Evolutionary conservation across 2,888 invertebrate species (phyloP).

Genomic region (Apamea anceps): DNA sequence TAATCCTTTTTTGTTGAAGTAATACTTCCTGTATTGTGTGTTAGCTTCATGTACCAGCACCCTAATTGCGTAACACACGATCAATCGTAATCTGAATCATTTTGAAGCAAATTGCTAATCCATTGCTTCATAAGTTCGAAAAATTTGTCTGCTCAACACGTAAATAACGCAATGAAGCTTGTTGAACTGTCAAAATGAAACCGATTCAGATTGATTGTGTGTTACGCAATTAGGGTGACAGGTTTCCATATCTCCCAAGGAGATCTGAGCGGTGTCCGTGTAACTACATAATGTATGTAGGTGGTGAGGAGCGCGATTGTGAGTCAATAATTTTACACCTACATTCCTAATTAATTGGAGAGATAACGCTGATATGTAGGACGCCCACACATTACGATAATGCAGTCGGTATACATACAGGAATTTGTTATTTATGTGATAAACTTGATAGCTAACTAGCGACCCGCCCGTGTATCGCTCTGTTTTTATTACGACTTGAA

Average conservation of each 20-base stretch:
- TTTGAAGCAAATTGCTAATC: too few relatives aligned
- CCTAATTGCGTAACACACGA: too few relatives aligned
- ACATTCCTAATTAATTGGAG: slow-evolving; percentile 52
- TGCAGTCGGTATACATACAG: slow-evolving; percentile 3
- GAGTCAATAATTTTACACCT: slow-evolving; percentile 51
- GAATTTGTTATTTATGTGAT: slow-evolving; percentile 30
- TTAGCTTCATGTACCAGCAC: slow-evolving; percentile 16
- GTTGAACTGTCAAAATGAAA: too few relatives aligned
- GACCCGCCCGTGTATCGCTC: not conserved
- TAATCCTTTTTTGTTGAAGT: slow-evolving; percentile 10
- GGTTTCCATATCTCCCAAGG: slow-evolving; percentile 36
- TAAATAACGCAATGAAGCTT: too few relatives aligned
- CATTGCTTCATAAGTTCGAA: too few relatives aligned
- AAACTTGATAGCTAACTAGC: slow-evolving; percentile 11
- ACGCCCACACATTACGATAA: slow-evolving; percentile 50
- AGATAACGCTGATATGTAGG: slow-evolving; percentile 46
- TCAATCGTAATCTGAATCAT: too few relatives aligned
- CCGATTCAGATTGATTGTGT: too few relatives aligned
- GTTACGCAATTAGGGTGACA: too few relatives aligned
- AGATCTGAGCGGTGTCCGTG: slow-evolving; percentile 27
- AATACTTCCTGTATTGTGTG: slow-evolving; percentile 2
- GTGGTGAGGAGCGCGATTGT: slow-evolving; percentile 22
- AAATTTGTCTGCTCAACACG: too few relatives aligned
- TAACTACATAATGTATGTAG: slow-evolving; percentile 19
- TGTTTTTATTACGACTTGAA: not conserved